Evolutionary conservation across 2,888 invertebrate genomes (phyloP), one percentile per base, ranked within the genome.

Genomic region (Perithous albicinctus): DNA sequence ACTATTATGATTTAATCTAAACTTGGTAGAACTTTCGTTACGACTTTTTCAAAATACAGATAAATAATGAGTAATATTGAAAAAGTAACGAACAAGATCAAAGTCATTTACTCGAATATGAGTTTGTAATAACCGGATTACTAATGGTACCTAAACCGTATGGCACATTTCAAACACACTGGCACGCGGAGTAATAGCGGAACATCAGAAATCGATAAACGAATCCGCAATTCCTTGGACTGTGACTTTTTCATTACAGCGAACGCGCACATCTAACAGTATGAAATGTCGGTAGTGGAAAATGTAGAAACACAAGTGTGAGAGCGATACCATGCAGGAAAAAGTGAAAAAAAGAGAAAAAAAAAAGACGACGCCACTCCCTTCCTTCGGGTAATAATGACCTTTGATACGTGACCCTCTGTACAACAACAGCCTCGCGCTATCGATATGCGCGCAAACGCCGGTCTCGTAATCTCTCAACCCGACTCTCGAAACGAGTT

Each of bases 331-430:
- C n/a, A 15, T 4, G 10, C 12, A n/a, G 38, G 35, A 48, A 51
- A 41, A 15, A 5, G 51, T 48, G 72, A 72, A 20, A 72, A 51
- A 61, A 51, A 15, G 12, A 15, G 66, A 54, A 35, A 15, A 15
- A n/a, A 15, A 72, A 54, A 35, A 15, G 29, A 35, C 20, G 23
- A 32, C 6, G 48, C 32, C 64, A 64, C 64, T 64, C 64, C 46
- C 43, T 46, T 18, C 18, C 26, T 48, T 29, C 48, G 18, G 18
- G 51, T 48, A 43, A 70, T 18, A 54, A 70, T 56, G 70, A 70
- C 26, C 54, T 38, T 26, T 26, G 54, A 66, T 59, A 20, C 8
- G 20, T 48, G 18, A 48, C 48, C 18, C 48, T 8, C 20, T 5
- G 51, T 3, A 8, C 18, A 48, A 48, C 10, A 20, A 12, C n/a